Evolutionary conservation across 2,888 invertebrate species (phyloP), one percentile per base, ranked within the genome.

Genomic region (Notodonta ziczac): DNA sequence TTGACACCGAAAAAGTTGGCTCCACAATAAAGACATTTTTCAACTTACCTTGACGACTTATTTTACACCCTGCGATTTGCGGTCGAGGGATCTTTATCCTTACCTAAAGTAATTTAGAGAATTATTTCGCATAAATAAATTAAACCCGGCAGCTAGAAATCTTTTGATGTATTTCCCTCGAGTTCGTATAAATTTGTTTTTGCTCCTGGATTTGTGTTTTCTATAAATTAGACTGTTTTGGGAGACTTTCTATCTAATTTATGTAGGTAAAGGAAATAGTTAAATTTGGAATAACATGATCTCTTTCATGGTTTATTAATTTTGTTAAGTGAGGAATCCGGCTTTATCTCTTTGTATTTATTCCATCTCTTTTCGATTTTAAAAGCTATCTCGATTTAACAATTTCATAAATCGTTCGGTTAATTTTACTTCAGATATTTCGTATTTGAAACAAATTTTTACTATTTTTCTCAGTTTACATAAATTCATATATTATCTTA

Each of bases 121-220:
- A 39, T 55, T 40, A 55, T 55, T 40, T 55, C 14, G 40, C 14
- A 4, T 55, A 55, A 40, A n/a, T 40, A n/a, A 55, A 55, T 73
- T 69, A 69, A 69, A 66, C 67, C 66, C 16, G 42, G 60, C 56
- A 58, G 52, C 63, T 63, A 68, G 68, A 53, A 59, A n/a, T 42
- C 62, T 63, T 69, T 73, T 69, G 72, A 73, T 70, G 65, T 67
- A 70, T 70, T 72, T 70, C 70, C 70, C 72, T 14, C 4, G 62
- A 60, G 72, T 51, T 56, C 56, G 56, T 59, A 65, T 63, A 63
- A 70, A 72, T 73, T 70, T 70, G 66, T 72, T 67, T 70, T 42
- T 40, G 44, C 50, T 48, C 54, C 64, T 61, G 62, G 9, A 32
- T 24, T 52, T 52, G 52, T 52, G 52, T 52, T 52, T 16, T 55